Conservation (phyloP, 2,113 vertebrate genomes). For the Thoracochromis brauschi region DNA sequence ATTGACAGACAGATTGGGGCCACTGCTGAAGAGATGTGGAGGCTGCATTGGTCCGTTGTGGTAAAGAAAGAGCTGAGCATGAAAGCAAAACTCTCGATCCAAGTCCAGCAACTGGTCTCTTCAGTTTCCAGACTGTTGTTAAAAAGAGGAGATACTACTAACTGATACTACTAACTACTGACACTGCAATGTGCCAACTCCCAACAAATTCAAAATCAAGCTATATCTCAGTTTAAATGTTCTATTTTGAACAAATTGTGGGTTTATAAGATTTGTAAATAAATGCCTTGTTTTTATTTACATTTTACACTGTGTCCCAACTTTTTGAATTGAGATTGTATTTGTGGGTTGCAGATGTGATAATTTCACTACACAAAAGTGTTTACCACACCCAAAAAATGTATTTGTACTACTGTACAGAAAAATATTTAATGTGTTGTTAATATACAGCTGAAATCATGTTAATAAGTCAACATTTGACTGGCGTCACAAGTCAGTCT, state of each 20-base stretch:
- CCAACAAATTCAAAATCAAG: neutral
- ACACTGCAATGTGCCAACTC: neutral
- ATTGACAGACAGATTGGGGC: neutral
- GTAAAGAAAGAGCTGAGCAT: neutral
- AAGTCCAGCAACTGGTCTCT: neutral
- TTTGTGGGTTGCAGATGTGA: neutral
- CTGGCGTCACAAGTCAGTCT: neutral
- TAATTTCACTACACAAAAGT: neutral
- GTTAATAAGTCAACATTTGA: neutral
- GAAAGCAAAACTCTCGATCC: neutral
- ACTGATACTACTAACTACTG: neutral
- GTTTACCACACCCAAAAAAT: neutral
- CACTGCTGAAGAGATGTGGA: neutral
- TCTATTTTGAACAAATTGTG: neutral
- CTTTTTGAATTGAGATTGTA: neutral
- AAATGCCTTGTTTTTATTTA: neutral
- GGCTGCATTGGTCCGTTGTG: neutral
- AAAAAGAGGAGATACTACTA: neutral
- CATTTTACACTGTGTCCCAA: neutral
- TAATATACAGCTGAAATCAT: neutral
- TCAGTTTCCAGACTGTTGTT: neutral
- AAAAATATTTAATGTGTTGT: neutral
- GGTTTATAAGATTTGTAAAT: neutral
- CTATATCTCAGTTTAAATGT: neutral
- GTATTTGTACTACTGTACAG: neutral